phyloP scores from a whole-genome alignment of 1,140 invertebrate genomes.

The Drosophila carrolli region DNA sequence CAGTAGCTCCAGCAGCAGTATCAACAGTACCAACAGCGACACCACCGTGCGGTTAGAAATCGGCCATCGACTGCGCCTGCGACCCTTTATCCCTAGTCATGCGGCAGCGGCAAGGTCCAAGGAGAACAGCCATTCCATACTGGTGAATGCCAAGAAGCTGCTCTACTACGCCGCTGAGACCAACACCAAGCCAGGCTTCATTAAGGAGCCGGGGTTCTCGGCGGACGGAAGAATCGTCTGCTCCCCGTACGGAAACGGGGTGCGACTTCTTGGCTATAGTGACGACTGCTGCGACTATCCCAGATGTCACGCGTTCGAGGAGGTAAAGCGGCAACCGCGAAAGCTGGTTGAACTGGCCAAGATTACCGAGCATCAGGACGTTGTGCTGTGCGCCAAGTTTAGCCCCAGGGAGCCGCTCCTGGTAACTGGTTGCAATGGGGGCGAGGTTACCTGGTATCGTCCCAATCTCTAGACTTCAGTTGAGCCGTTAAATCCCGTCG shows the following conservation, averaged over 20 bases:
- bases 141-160: slow-evolving; percentile 91
- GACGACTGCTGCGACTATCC: slow-evolving; percentile 92
- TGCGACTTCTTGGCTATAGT: slow-evolving; percentile 92
- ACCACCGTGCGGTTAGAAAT: slow-evolving; percentile 46
- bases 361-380: slow-evolving; percentile 91
- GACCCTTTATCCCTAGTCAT: slow-evolving; percentile 25
- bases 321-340: slow-evolving; percentile 76
- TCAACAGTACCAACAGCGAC: slow-evolving; percentile 21
- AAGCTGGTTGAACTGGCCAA: slow-evolving; percentile 88
- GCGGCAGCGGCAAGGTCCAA: slow-evolving; percentile 3
- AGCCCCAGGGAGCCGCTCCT: slow-evolving; percentile 93
- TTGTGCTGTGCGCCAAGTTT: slow-evolving; percentile 96
- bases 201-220: slow-evolving; percentile 95
- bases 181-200: slow-evolving; percentile 94
- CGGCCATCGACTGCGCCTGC: slow-evolving; percentile 36
- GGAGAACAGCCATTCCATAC: slow-evolving; percentile 84
- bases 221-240: slow-evolving; percentile 94
- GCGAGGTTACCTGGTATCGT: slow-evolving; percentile 95
- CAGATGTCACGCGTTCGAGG: slow-evolving; percentile 85
- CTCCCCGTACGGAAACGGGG: slow-evolving; percentile 94
- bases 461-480: slow-evolving; percentile 86
- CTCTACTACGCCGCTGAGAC: slow-evolving; percentile 95
- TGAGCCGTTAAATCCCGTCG: neutral
- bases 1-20: slow-evolving; percentile 10
- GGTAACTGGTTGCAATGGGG: slow-evolving; percentile 94